Evolutionary conservation across 2,888 invertebrate species (phyloP), one percentile per base, ranked within the genome.

Genomic region (Salticus scenicus): DNA sequence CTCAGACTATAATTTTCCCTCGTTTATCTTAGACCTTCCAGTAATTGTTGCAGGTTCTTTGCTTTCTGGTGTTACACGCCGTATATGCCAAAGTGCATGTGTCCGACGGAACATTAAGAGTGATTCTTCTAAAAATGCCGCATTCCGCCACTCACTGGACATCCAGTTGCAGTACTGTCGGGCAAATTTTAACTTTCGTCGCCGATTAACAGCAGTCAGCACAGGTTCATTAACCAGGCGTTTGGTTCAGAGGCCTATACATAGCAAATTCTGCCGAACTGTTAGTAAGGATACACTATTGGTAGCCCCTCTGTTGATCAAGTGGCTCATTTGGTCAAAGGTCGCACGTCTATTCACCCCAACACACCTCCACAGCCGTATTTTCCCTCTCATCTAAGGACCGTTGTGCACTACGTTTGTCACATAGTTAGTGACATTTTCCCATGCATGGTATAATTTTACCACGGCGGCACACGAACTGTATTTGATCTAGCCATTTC

Each of bases 41-140:
- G 37, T 12, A 37, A 37, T 37, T 7, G 12, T 37, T 37, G 37
- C 7, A 8, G 37, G 12, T n/a, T n/a, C n/a, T n/a, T 7, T 37
- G 37, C 12, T 37, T 12, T 37, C 37, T 12, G 37, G 12, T 37
- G 7, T 37, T 37, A 8, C 37, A 37, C 37, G 37, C 7, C 37
- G 7, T 7, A 37, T 37, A 37, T 12, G 37, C 37, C 37, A 37
- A 37, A 5, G 37, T 37, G 7, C 67, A 67, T 67, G 27, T 28
- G 31, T 67, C 27, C 31, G 67, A 67, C 27, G 31, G n/a, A 67
- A n/a, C 67, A 67, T 10, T 24, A 67, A 67, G n/a, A 12, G 31
- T 17, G 67, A 67, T 0, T 27, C 67, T 24, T 67, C 27, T 12
- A 30, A 67, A n/a, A 67, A 67, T 20, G 67, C 1, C n/a, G 27